A percentile compares a stretch with the other conserved stretches of the same genome.
Conservation (phyloP, 2,888 invertebrate species). For the Athalia circularis region DNA sequence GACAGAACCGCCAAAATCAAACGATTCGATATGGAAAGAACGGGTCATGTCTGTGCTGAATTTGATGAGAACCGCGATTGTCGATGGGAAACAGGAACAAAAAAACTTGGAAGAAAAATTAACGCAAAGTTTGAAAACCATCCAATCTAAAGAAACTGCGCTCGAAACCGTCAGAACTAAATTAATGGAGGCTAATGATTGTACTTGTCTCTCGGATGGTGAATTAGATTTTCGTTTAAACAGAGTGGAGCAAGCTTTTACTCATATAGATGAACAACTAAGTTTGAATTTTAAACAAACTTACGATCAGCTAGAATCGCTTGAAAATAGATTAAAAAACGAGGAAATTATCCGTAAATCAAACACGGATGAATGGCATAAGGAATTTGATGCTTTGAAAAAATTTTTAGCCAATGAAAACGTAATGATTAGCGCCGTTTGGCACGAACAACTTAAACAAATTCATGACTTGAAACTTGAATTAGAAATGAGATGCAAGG, state of each 20-base stretch:
- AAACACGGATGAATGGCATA: conserved; percentile 55
- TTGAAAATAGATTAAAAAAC: conserved; percentile 47
- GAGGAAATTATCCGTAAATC: conserved; percentile 53
- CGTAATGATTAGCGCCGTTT: conserved; percentile 67
- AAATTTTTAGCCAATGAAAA: conserved; percentile 71
- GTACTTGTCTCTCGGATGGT: conserved; percentile 44
- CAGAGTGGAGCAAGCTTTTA: conserved; percentile 54
- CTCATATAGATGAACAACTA: conserved; percentile 55
- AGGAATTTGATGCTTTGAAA: conserved; percentile 67
- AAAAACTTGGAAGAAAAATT: conserved; percentile 56
- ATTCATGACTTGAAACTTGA: conserved; percentile 76
- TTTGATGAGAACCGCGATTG: conserved; percentile 58
- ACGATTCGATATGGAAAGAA: conserved; percentile 61
- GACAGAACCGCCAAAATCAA: conserved; percentile 52
- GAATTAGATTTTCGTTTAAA: conserved; percentile 53
- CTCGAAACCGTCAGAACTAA: conserved; percentile 56
- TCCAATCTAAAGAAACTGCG: conserved; percentile 56
- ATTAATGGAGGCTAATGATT: conserved; percentile 54
- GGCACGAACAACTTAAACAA: conserved; percentile 70
- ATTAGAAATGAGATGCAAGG: conserved; percentile 75
- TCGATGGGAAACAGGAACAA: conserved; percentile 59
- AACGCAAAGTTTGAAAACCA: conserved; percentile 51
- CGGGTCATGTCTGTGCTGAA: conserved; percentile 61
- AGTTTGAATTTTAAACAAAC: conserved; percentile 57
- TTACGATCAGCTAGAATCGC: conserved; percentile 51